Conservation (phyloP, 2,888 invertebrate species). For the Sericinus montela region DNA sequence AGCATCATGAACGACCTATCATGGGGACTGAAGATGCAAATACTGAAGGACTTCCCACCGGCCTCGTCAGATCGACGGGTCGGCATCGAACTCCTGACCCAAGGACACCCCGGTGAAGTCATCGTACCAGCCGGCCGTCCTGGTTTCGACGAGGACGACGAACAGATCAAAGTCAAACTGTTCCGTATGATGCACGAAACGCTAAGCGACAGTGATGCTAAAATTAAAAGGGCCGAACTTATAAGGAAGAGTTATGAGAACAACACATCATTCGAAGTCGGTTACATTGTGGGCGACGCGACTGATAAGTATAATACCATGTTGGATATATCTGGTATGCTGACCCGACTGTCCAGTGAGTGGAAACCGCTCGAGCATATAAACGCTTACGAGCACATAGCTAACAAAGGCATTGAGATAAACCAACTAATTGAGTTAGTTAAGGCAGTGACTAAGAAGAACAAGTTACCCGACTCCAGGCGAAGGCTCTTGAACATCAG, state of each 20-base stretch:
- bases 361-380: slow-evolving; percentile 67
- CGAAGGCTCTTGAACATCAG: slow-evolving; percentile 2
- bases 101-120: neutral
- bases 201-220: slow-evolving; percentile 50
- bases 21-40: slow-evolving; percentile 25
- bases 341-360: slow-evolving; percentile 25
- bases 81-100: slow-evolving; percentile 20
- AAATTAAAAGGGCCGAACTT: slow-evolving; percentile 48
- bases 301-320: slow-evolving; percentile 49
- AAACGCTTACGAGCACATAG: slow-evolving; percentile 60
- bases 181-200: slow-evolving; percentile 62
- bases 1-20: slow-evolving; percentile 30
- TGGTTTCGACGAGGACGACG: slow-evolving; percentile 19
- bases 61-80: slow-evolving; percentile 20
- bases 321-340: slow-evolving; percentile 41
- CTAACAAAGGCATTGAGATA: slow-evolving; percentile 53
- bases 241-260: slow-evolving; percentile 45
- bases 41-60: slow-evolving; percentile 22
- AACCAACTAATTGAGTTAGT: slow-evolving; percentile 47
- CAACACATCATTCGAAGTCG: slow-evolving; percentile 45
- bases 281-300: slow-evolving; percentile 49
- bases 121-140: neutral
- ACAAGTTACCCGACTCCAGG: neutral
- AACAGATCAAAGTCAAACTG: slow-evolving; percentile 53
- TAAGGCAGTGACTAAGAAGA: slow-evolving; percentile 27